A percentile compares a stretch with the other conserved stretches of the same genome.
phyloP scores from a whole-genome alignment of 1,140 invertebrate genomes.

The Nebria ingens region DNA sequence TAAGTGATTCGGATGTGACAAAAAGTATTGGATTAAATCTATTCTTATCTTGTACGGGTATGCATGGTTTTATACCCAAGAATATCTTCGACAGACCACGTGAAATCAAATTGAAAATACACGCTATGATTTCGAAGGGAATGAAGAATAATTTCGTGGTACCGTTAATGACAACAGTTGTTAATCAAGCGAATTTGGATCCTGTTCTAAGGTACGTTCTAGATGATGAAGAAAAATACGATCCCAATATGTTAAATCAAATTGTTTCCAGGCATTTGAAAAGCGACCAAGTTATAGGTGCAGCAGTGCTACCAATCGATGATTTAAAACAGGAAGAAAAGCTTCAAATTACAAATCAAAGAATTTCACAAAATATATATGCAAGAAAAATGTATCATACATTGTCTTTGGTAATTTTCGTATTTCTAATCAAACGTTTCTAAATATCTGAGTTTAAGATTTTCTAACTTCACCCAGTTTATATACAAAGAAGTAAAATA shows the following conservation, averaged over 20 bases:
- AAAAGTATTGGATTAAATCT: slow-evolving; percentile 46
- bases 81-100: slow-evolving; percentile 19
- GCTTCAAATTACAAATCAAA: not conserved
- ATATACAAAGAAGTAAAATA: not conserved
- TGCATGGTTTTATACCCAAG: slow-evolving; percentile 25
- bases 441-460: too few species aligned
- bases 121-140: slow-evolving; percentile 21
- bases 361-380: not conserved
- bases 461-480: too few species aligned
- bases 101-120: slow-evolving; percentile 26
- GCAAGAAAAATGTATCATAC: not conserved
- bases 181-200: slow-evolving; percentile 23
- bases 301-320: not conserved
- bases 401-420: not conserved
- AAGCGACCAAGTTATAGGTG: not conserved
- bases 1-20: slow-evolving; percentile 58
- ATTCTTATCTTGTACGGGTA: slow-evolving; percentile 40
- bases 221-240: not conserved
- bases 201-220: slow-evolving; percentile 22
- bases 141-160: slow-evolving; percentile 20
- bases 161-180: slow-evolving; percentile 24
- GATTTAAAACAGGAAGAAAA: not conserved
- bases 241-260: not conserved
- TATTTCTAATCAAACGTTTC: too few species aligned
- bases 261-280: not conserved